Base-by-base conservation (phyloP, 2,888 invertebrate genomes). In the Mythimna lalbum region DNA sequence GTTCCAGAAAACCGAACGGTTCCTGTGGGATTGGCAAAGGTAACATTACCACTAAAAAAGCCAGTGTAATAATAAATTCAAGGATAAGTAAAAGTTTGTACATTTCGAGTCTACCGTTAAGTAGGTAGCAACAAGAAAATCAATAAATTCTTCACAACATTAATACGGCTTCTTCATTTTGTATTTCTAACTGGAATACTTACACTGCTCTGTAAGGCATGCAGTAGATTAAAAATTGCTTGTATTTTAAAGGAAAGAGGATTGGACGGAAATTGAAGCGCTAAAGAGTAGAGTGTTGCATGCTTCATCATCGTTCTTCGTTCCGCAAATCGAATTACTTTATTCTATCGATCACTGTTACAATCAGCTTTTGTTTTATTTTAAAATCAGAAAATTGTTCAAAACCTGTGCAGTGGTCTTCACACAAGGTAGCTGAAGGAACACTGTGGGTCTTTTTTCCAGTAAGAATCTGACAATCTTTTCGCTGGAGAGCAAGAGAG, bases 151-250 rank as follows among this genome's bases (percentile, higher is more conserved):
- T 49, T 36, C 43, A 47, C 62, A 55, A 65, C 43, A 27, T 50
- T 47, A 49, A 43, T 63, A 47, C 23, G 53, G 36, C 27, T 78
- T 73, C 80, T 76, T 61, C 50, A 62, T 64, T 71, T 64, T 71
- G 47, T 71, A 76, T 55, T 78, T 71, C 63, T 62, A 67, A 67
- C 50, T 67, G 7, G 52, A 64, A 4, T 52, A 67, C 63, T 59
- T 12, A 62, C 57, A 52, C 14, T 9, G 27, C 39, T 57, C 23
- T n/a, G 49, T 31, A 66, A 55, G 47, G 55, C 49, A 61, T 55
- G 27, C 57, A 57, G 61, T 61, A 67, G 56, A 80, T 78, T 65
- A 73, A 73, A 43, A 14, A n/a, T 23, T 12, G 43, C 19, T 10
- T 56, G 10, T 64, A 14, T 23, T 21, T 57, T 73, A 14, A 6